Percentiles rank a stretch among this genome's conserved stretches.
phyloP scores from a whole-genome alignment of 37 sponge, comb jelly and placozoan genomes.

The Beroe forskalii region DNA sequence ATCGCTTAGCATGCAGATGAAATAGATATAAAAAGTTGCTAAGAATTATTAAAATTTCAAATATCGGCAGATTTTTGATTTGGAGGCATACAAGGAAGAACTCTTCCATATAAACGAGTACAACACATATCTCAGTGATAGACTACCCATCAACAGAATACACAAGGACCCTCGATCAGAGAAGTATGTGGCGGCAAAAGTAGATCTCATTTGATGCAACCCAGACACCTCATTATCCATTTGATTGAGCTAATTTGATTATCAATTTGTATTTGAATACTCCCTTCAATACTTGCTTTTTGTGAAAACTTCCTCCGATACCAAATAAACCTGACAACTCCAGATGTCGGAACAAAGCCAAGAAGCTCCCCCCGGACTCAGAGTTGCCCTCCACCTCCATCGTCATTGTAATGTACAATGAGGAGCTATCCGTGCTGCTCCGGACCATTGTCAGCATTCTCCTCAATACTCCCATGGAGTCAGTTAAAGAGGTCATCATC shows the following conservation, averaged over 20 bases:
- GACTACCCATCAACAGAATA: conserved; percentile 49
- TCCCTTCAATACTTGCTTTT: too few species aligned
- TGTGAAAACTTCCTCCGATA: too few species aligned
- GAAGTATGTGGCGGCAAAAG: too few species aligned
- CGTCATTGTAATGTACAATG: conserved; percentile 55
- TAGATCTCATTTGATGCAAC: too few species aligned
- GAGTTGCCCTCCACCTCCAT: background rate
- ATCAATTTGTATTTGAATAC: too few species aligned
- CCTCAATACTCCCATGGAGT: conserved; percentile 55
- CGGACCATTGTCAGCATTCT: conserved; percentile 53
- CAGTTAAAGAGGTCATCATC: conserved; percentile 24
- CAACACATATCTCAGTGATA: conserved; percentile 46
- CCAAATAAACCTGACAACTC: too few species aligned
- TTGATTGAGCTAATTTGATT: too few species aligned
- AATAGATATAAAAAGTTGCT: too few species aligned
- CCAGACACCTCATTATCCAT: too few species aligned
- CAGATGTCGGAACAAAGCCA: conserved; percentile 35
- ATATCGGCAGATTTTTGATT: conserved; percentile 28
- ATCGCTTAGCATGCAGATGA: too few species aligned
- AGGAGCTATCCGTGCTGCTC: conserved; percentile 9
- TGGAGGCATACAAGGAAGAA: conserved; percentile 36
- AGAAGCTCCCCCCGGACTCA: background rate
- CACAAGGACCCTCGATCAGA: conserved; percentile 59
- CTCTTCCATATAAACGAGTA: conserved; percentile 23
- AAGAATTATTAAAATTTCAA: too few species aligned